Base-by-base conservation (phyloP, 1,140 invertebrate genomes). In the Drosophila hydei region DNA sequence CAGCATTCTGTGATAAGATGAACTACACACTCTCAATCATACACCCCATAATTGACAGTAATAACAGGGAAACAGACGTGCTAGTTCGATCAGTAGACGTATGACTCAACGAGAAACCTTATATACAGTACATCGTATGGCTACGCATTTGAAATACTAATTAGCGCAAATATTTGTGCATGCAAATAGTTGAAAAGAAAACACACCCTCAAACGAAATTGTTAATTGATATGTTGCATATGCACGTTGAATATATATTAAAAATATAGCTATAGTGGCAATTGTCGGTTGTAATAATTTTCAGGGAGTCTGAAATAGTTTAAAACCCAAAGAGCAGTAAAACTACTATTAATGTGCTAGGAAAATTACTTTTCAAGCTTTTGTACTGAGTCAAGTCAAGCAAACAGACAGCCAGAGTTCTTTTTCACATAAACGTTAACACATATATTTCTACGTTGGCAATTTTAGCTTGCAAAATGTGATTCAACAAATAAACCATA, bases 161-260 rank as follows among this genome's bases (percentile, higher is more conserved):
- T 68, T 52, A 54, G 42, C 16, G 23, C 30, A 68, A 72, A 72
- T 68, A 68, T 72, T 68, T 72, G 52, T 68, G 48, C 63, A 68
- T 40, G 25, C 36, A 56, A 40, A 51, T 18, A 45, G 38, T 25
- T 42, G 27, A 42, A 27, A 40, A 36, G 30, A 45, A 38, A 43
- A 12, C 54, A 45, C 48, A 68, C 54, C 47, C 40, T 52, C 11
- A 47, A 59, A 30, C 18, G 4, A 47, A 38, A 40, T 59, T 19
- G 33, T n/a, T 40, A 52, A 55, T n/a, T 30, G 7, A 65, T 65
- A 51, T 51, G 59, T 23, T 27, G 33, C 11, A 33, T 36, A 23
- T 40, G 7, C 19, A 11, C 8, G 8, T 42, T 25, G 21, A 56
- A 14, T 7, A 27, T 7, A 27, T 3, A 27, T 6, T 5, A 4